Percentiles rank a stretch among this genome's conserved stretches.
These are phyloP conservation scores for Hymenopus coronatus DNA, from an alignment of 2,888 invertebrate genomes.

Conservation along the genomic window DNA sequence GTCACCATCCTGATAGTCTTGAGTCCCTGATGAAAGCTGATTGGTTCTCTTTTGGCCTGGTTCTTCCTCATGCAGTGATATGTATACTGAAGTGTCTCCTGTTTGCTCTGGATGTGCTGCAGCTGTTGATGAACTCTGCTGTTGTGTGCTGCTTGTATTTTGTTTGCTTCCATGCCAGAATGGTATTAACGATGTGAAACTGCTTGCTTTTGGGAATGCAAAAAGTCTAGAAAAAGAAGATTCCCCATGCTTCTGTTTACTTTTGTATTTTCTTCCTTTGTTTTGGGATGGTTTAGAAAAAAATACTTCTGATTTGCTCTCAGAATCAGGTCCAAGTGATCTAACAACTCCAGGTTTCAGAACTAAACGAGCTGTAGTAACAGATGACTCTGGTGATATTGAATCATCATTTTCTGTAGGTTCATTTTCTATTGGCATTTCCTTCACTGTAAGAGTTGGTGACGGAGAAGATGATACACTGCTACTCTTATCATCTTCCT, in stretches of 20 bases:
- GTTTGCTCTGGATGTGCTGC: neutral
- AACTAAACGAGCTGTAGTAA: constrained; percentile 22
- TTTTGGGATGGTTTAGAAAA: constrained; percentile 18
- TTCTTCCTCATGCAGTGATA: neutral
- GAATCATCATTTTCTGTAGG: neutral
- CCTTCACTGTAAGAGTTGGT: neutral
- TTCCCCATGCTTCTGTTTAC: constrained; percentile 15
- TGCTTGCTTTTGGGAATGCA: constrained; percentile 20
- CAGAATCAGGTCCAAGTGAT: constrained; percentile 21
- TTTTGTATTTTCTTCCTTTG: constrained; percentile 23
- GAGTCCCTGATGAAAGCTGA: neutral
- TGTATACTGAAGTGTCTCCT: neutral
- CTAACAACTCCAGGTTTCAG: constrained; percentile 19
- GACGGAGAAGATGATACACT: neutral
- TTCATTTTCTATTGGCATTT: neutral
- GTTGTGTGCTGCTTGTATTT: neutral
- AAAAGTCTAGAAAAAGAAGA: constrained; percentile 29
- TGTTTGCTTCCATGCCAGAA: constrained; percentile 30
- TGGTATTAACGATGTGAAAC: constrained; percentile 31
- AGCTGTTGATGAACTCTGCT: neutral
- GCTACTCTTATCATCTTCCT: neutral
- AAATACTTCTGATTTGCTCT: constrained; percentile 15
- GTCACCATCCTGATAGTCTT: neutral
- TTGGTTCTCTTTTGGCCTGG: neutral
- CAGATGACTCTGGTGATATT: neutral